Base-by-base conservation (phyloP, 2,797 vertebrate species). In the Adelosebastes latens region DNA sequence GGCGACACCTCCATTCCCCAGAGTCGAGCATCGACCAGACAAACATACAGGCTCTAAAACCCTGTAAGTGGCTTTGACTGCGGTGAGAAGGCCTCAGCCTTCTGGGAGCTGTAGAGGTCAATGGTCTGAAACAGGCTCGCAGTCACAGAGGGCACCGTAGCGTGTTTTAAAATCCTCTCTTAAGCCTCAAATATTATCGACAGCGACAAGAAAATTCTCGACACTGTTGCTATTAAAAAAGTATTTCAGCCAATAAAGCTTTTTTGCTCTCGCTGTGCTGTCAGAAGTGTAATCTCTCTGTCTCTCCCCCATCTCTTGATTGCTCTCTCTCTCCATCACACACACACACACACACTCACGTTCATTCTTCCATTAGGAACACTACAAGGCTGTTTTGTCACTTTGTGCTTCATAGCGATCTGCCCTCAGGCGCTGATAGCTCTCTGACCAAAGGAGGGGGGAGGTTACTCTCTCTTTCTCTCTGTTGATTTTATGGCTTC, bases 11-110 rank as follows among this genome's bases (percentile, higher is more conserved):
- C 70, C 63, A 12, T 75, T 88, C 90, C 91, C 90, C 49, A 18
- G 87, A 89, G 88, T 69, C 82, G 78, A 2, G n/a, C 88, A 88
- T 88, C 36, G 75, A 93, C 80, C 89, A 91, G 91, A 91, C 91
- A 90, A 89, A 92, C 90, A 89, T 62, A 65, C 79, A 71, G 85
- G 59, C 89, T 93, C 76, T 87, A 87, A 91, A 91, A 88, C 88
- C 82, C 79, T 61, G 63, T 91, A 91, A 93, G 86, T 89, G 92
- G 87, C 84, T 90, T 78, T 82, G 85, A 88, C 80, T 89, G 85
- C 61, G n/a, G 68, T 65, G 58, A 82, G 73, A 42, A 81, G 79
- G 81, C 80, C 67, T 79, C 68, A 5, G 74, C 67, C 87, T 87
- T 62, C 58, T 80, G 88, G 88, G 88, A 87, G 69, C 70, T 56